Evolutionary conservation across 2,113 vertebrate genomes (phyloP).

Genomic region (Notothenia coriiceps): DNA sequence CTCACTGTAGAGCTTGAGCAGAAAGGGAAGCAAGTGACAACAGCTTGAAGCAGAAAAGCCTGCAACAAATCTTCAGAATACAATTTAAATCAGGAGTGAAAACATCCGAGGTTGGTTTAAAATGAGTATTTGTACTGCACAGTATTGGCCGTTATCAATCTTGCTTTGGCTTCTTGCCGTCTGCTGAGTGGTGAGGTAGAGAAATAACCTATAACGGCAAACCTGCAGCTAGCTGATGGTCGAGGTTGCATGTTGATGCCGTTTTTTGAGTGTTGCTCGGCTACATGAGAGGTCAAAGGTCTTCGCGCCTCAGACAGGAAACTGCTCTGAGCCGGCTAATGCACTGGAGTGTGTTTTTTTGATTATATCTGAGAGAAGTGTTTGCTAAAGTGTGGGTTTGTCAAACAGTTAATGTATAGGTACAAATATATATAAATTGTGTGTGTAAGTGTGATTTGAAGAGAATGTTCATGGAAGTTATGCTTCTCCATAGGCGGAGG

Average conservation of each 20-base stretch:
- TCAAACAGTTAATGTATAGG: slow-evolving; percentile 42
- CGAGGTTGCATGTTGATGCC: slow-evolving; percentile 20
- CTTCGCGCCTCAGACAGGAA: slow-evolving; percentile 49
- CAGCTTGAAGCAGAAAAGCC: slow-evolving; percentile 10
- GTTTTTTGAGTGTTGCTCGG: slow-evolving; percentile 46
- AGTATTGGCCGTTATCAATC: slow-evolving; percentile 22
- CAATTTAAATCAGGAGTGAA: neutral
- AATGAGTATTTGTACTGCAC: slow-evolving; percentile 22
- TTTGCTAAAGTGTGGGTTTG: slow-evolving; percentile 10
- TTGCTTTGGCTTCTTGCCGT: slow-evolving; percentile 55
- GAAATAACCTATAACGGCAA: slow-evolving; percentile 40
- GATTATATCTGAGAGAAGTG: slow-evolving; percentile 15
- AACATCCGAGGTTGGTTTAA: slow-evolving; percentile 14
- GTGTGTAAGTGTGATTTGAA: slow-evolving; percentile 11
- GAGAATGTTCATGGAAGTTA: slow-evolving; percentile 44
- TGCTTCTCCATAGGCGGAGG: slow-evolving; percentile 87
- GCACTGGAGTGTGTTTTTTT: slow-evolving; percentile 51
- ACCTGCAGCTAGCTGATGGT: slow-evolving; percentile 29
- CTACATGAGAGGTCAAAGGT: slow-evolving; percentile 63
- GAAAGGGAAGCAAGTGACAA: slow-evolving; percentile 20
- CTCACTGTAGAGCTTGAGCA: slow-evolving; percentile 13
- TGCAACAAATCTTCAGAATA: slow-evolving; percentile 25
- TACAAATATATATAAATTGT: slow-evolving; percentile 39
- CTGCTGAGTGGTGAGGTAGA: slow-evolving; percentile 75
- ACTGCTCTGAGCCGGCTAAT: slow-evolving; percentile 69